Base-by-base conservation (phyloP, 2,797 vertebrate genomes). In the Alosa sapidissima region DNA sequence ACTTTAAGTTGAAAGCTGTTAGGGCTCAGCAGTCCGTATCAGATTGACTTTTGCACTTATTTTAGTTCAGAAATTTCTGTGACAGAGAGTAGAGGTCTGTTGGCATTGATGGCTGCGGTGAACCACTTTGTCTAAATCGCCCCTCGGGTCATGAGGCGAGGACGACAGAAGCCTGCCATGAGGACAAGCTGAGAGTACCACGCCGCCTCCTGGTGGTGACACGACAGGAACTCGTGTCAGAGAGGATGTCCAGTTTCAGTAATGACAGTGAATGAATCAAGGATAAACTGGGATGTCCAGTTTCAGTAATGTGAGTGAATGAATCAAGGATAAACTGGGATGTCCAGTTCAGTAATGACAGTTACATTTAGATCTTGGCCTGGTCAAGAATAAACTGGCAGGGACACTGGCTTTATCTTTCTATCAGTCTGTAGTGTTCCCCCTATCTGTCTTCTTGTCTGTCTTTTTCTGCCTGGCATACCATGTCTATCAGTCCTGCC, bases 151-250 rank as follows among this genome's bases (percentile, higher is more conserved):
- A 10, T 68, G 62, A 68, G 10, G 24, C 13, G n/a, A 11, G 62
- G 24, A 24, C 2, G 54, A 24, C 8, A 13, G 65, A 36, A 5
- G 36, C 36, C 72, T 16, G 6, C 21, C 36, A 9, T 45, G 72
- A 78, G 36, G 16, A 8, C 19, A 19, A 21, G 16, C 16, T 47
- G 72, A 47, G 72, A 36, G 72, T 41, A 21, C 41, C 16, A 78
- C 36, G 78, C 72, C 45, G 36, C 72, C 72, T 9, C 72, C 72
- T 78, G 19, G 72, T 78, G 72, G 72, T 78, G 41, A 5, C 41
- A 78, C 14, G 21, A 5, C 5, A 16, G 72, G 72, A 36, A 78
- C 36, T 21, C 6, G 21, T 62, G 8, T 9, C 58, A 60, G n/a
- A 7, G 21, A 78, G 36, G 36, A 10, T 65, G 60, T 65, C 9